Base-by-base conservation (phyloP, 2,797 vertebrate species). In the Intellagama lesueurii region DNA sequence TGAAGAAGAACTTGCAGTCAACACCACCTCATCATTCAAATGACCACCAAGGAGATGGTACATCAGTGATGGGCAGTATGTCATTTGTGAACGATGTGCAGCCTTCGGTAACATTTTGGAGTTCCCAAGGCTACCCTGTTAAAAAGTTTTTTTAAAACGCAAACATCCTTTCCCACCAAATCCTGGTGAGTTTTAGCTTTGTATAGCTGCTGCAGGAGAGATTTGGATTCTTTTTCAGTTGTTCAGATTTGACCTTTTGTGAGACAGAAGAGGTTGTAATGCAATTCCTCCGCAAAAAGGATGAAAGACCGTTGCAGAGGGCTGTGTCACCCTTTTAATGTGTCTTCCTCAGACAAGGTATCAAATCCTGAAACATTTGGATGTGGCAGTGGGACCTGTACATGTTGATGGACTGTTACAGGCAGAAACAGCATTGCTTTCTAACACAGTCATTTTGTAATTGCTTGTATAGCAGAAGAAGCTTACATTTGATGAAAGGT, bases 251-350 rank as follows among this genome's bases (percentile, higher is more conserved):
- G 24, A 28, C n/a, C n/a, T 81, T 91, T 90, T 44, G 85, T 56
- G 32, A 85, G n/a, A 90, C 78, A 7, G 11, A 90, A 81, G 68
- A 30, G 14, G 47, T 91, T 90, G 69, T 91, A 83, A 44, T 83
- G 28, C 0, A 1, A 3, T 90, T 85, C 6, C 84, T 92, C 16
- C n/a, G 12, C 30, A 24, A 0, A 56, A 0, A 90, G 49, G 91
- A 32, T 40, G 87, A 88, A 64, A 44, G 85, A 1, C 66, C 76
- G 8, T 56, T 85, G 49, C 83, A 64, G 70, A 6, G 5, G 69
- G 0, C 86, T 4, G 73, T 26, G 79, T n/a, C 80, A 35, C 8
- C 4, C 80, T 89, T 87, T 89, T 94, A 89, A 17, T 89, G 90
- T 81, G 44, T 40, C 75, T 5, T 87, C 22, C 90, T 90, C 52